Evolutionary conservation across 1,140 invertebrate genomes (phyloP), one percentile per base, ranked within the genome.

Genomic region (Drosophila fuyamai): DNA sequence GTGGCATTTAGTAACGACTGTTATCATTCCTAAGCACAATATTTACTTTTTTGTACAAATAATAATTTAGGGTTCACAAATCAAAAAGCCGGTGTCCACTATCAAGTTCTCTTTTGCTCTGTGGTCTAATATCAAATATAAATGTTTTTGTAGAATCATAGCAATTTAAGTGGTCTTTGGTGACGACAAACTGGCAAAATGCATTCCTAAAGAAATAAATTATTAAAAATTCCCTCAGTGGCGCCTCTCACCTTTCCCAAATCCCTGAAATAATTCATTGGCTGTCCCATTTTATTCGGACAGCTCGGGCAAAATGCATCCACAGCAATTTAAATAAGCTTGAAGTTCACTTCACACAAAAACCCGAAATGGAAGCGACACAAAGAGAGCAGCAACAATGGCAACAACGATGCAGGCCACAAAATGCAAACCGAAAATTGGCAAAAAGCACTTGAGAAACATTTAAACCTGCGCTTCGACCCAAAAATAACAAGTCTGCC

Each of bases 361-460:
- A 50, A n/a, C 14, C 27, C 32, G 14, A 73, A 73, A 51, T 53
- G 46, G 35, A 43, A 32, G 53, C 56, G 50, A 75, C 46, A 66
- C 44, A 76, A 56, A 60, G 63, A 38, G 56, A 35, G 18, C 72
- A 55, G 18, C 44, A 56, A 79, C 60, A 56, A 29, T 18, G 2
- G n/a, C 40, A 38, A 55, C 36, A 63, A 55, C 55, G 56, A 58
- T 43, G 51, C 44, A 59, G 50, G 46, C 72, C 72, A 74, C 70
- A 74, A 44, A 70, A 65, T 76, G 36, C 56, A 70, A 51, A 55
- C 62, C 57, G 29, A 56, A 77, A 77, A 76, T 70, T 76, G 63
- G 51, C 51, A 56, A 50, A 71, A 77, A 55, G 46, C 57, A 77
- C 65, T 77, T 77, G 58, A 57, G 58, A 74, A 55, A 18, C 61